Conservation (phyloP, 2,888 invertebrate species). For the Meganola albula region DNA sequence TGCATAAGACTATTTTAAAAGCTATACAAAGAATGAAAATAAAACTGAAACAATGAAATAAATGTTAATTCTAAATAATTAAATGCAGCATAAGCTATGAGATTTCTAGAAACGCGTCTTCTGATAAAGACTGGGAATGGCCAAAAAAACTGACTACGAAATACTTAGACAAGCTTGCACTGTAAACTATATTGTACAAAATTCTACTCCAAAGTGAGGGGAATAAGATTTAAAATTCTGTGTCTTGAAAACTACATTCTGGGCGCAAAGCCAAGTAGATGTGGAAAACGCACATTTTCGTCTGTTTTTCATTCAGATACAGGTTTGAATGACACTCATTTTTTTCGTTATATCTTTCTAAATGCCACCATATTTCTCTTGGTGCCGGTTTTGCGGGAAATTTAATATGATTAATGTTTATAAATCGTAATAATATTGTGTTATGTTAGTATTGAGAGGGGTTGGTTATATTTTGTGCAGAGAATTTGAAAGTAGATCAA, state of each 20-base stretch:
- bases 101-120: constrained; percentile 27
- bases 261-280: constrained; percentile 49
- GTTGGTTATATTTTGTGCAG: background rate
- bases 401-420: constrained; percentile 11
- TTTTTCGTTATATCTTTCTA: constrained; percentile 19
- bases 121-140: constrained; percentile 35
- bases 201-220: constrained; percentile 10
- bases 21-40: background rate
- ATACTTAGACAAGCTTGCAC: constrained; percentile 15
- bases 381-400: constrained; percentile 3
- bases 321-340: constrained; percentile 41
- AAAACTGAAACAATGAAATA: constrained; percentile 13
- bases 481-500: background rate
- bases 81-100: constrained; percentile 22
- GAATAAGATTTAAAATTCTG: constrained; percentile 11
- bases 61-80: constrained; percentile 22
- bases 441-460: background rate
- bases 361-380: constrained; percentile 8
- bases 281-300: constrained; percentile 51
- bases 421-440: background rate
- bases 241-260: constrained; percentile 11
- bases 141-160: constrained; percentile 26
- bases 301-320: constrained; percentile 48
- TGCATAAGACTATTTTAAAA: background rate
- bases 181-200: constrained; percentile 7